Conservation (phyloP, 1,140 invertebrate genomes). For the Sarcophaga bullata region DNA sequence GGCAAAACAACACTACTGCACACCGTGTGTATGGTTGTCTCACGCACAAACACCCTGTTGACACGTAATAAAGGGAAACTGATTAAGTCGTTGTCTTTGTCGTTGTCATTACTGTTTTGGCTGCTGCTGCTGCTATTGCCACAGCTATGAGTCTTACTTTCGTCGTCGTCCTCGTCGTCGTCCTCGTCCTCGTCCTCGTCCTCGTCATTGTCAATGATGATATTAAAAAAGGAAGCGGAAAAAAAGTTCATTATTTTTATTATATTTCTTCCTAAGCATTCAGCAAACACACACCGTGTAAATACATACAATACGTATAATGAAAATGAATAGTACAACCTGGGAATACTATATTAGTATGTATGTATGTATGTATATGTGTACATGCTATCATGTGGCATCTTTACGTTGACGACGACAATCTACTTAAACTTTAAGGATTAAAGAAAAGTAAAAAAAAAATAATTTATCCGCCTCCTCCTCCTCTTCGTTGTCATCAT, state of each 20-base stretch:
- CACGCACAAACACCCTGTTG: not conserved
- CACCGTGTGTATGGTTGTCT: too few relatives aligned
- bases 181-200: conserved; percentile 42
- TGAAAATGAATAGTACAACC: not conserved
- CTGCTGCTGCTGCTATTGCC: too few relatives aligned
- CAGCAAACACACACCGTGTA: not conserved
- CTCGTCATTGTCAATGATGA: conserved; percentile 38
- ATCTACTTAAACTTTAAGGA: conserved; percentile 33
- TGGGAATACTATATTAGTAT: not conserved
- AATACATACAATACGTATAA: not conserved
- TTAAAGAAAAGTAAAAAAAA: conserved; percentile 19
- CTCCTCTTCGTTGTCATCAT: too few relatives aligned
- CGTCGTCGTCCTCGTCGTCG: conserved; percentile 19
- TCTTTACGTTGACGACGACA: not conserved
- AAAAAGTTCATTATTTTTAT: conserved; percentile 20
- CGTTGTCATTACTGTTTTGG: too few relatives aligned
- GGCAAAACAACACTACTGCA: not conserved
- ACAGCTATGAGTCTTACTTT: too few relatives aligned
- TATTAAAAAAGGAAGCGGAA: not conserved
- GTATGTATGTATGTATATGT: not conserved
- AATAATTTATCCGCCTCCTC: not conserved
- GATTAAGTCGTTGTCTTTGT: conserved; percentile 10
- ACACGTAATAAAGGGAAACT: conserved; percentile 22
- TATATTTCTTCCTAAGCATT: conserved; percentile 5
- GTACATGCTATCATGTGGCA: too few relatives aligned